A percentile compares a stretch with the other conserved stretches of the same genome.
Conservation (phyloP, 2,888 invertebrate species). For the Heteropelma amictum region DNA sequence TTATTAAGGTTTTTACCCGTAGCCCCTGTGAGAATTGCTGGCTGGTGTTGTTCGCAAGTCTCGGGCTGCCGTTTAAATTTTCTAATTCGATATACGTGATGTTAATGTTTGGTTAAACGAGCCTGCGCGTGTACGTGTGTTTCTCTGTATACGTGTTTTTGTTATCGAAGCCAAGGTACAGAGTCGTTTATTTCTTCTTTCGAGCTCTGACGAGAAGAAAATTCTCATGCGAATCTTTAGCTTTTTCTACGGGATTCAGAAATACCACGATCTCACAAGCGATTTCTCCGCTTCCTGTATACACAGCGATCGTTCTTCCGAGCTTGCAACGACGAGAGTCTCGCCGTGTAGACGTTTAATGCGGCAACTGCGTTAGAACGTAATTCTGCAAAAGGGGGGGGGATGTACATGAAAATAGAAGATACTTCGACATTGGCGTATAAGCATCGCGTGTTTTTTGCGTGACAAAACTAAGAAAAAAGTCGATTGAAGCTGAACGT, state of each 20-base stretch:
- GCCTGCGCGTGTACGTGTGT: no score
- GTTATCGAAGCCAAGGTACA: conserved; percentile 31
- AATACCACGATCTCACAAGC: conserved; percentile 25
- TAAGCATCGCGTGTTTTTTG: no score
- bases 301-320: conserved; percentile 17
- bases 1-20: conserved; percentile 52
- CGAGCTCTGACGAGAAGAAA: background rate
- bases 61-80: conserved; percentile 46
- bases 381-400: conserved; percentile 44
- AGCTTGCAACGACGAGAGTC: no score
- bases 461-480: no score
- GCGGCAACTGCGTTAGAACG: conserved; percentile 40
- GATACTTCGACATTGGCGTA: conserved; percentile 32
- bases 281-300: background rate
- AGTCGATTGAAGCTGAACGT: no score
- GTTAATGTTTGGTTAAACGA: conserved; percentile 15
- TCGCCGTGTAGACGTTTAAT: conserved; percentile 27
- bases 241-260: conserved; percentile 26
- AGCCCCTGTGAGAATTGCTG: conserved; percentile 49
- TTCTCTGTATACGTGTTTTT: no score
- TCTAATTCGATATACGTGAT: conserved; percentile 56
- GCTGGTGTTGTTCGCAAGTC: conserved; percentile 49
- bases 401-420: no score
- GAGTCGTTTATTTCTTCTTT: background rate
- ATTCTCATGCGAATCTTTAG: background rate